Evolutionary conservation across 2,888 invertebrate species (phyloP), one percentile per base, ranked within the genome.

Genomic region (Melieria omissa): DNA sequence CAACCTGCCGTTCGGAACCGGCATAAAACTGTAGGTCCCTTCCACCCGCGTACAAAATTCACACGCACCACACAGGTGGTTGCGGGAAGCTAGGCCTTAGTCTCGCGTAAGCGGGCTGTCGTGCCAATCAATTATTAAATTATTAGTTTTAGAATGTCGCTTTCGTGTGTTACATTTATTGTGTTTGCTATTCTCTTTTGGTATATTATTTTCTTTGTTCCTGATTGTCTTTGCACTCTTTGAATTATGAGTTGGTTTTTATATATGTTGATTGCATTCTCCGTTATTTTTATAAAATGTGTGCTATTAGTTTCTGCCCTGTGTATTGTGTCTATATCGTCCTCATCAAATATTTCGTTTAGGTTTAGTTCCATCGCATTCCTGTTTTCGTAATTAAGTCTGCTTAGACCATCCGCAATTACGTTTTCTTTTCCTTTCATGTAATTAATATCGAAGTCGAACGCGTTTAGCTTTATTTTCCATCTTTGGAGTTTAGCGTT

Each of bases 291-390:
- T 45, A 71, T 73, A 45, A 67, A 67, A 61, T 70, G 10, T 14
- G 64, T 69, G 67, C 57, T 58, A 57, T 61, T 64, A 63, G 72
- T 58, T n/a, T 64, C 68, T 68, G 67, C 71, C 63, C 71, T 71
- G 66, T 66, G 60, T 47, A 72, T 45, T 42, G 67, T 69, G 14
- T 72, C 58, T 14, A 71, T 67, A 46, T 70, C 70, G 45, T 62
- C 4, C n/a, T 70, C 52, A 44, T 66, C 46, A 42, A 69, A 66
- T 62, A 70, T 10, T 73, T 73, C 62, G 12, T 66, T 70, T n/a
- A 72, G 44, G 44, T 68, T 58, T 64, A 72, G 58, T 64, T 12
- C 16, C 3, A 61, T 14, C 3, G 60, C 47, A 42, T 29, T 61
- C 41, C 12, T 61, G 44, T 61, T 61, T 61, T 61, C 12, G 44